Evolutionary conservation across 2,888 invertebrate species (phyloP), one percentile per base, ranked within the genome.

Genomic region (Drosophila recens): DNA sequence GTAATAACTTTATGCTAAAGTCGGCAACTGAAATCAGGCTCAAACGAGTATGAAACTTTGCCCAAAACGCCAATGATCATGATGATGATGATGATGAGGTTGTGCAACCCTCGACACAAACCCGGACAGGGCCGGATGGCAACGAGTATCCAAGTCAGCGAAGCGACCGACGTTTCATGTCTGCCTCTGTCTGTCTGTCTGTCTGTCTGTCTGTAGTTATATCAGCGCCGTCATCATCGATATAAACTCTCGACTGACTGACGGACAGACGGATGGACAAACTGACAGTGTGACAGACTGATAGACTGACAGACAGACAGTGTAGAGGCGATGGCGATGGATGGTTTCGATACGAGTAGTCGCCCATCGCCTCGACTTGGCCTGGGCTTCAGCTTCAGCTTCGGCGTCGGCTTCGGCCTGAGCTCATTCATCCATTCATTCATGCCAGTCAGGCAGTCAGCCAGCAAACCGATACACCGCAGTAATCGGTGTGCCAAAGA

Each of bases 391-490:
- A 27, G 27, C 27, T 27, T 5, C 5, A 5, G 27, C 27, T 27
- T 27, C 27, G 1, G 27, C 27, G 5, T 27, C 27, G 27, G 30
- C 30, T 30, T 30, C 40, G 65, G 64, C 73, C 85, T 79, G 71
- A 68, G 72, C 82, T 89, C 87, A 87, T 80, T 87, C 87, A 87
- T 81, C 89, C 89, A 89, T 88, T 89, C 82, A 87, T 89, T 89
- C 87, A 84, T 88, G 84, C 82, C 81, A 84, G 68, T 52, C 52
- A 52, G 36, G 36, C 51, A 51, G 51, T 13, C 36, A 51, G 34
- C 30, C 80, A 72, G 78, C 81, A 80, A 79, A 79, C 80, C 81
- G 68, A 81, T 78, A 72, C 81, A 81, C 81, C 67, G 71, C 70
- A 62, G 67, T 72, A 72, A 75, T 77, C 75, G 77, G 52, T 65